Percentiles rank a stretch among this genome's conserved stretches.
These are phyloP conservation scores for Cryptocephalus primarius DNA, from an alignment of 2,888 invertebrate species.

Conservation along the genomic window DNA sequence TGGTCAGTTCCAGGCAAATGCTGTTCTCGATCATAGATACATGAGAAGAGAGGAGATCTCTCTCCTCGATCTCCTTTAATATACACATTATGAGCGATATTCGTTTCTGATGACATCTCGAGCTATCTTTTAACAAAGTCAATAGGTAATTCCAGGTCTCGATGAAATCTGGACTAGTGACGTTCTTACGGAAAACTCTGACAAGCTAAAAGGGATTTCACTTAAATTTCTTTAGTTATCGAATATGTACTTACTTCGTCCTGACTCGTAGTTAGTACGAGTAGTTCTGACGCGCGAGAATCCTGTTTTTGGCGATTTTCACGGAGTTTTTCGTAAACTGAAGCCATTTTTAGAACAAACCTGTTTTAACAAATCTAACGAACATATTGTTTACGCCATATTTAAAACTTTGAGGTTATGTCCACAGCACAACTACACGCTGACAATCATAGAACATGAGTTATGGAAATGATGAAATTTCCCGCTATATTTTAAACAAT, in stretches of 20 bases:
- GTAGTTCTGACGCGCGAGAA: slow-evolving; percentile 17
- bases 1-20: slow-evolving; percentile 40
- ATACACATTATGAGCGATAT: slow-evolving; percentile 21
- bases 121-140: slow-evolving; percentile 22
- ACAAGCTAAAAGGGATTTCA: slow-evolving; percentile 18
- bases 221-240: too few species aligned
- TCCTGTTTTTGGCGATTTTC: slow-evolving; percentile 25
- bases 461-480: too few species aligned
- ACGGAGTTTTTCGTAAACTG: slow-evolving; percentile 19
- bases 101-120: slow-evolving; percentile 25
- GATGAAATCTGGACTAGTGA: slow-evolving; percentile 22
- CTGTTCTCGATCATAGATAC: slow-evolving; percentile 41
- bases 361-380: too few species aligned
- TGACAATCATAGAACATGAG: too few species aligned
- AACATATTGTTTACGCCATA: too few species aligned
- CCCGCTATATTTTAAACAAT: too few species aligned
- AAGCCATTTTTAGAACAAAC: slow-evolving; percentile 3
- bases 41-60: slow-evolving; percentile 25
- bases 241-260: slow-evolving; percentile 17
- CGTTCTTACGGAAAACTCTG: slow-evolving; percentile 16
- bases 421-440: too few species aligned
- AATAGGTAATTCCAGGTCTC: slow-evolving; percentile 29
- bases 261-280: slow-evolving; percentile 14
- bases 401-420: too few species aligned
- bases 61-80: slow-evolving; percentile 26